phyloP scores from a whole-genome alignment of 2,888 invertebrate genomes.

The Rhagophthalmus giganteus region DNA sequence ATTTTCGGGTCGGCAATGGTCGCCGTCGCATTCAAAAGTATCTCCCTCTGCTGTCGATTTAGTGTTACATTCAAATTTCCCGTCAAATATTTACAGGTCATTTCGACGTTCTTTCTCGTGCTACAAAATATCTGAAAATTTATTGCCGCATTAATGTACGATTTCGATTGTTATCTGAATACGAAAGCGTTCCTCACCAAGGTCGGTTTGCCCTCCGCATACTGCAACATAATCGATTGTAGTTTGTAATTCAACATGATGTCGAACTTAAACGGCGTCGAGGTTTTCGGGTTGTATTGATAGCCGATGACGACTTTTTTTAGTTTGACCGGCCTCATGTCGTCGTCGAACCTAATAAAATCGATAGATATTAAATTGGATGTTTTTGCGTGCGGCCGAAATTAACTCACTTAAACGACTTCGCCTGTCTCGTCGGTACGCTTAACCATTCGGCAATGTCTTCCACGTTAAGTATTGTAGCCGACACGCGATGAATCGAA shows the following conservation, averaged over 20 bases:
- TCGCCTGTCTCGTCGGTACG: slow-evolving; percentile 55
- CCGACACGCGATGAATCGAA: slow-evolving; percentile 78
- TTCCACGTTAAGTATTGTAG: slow-evolving; percentile 76
- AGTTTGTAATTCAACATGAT: slow-evolving; percentile 76
- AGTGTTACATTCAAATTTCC: slow-evolving; percentile 62
- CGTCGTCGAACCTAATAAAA: slow-evolving; percentile 66
- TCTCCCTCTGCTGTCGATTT: slow-evolving; percentile 57
- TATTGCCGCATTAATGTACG: neutral
- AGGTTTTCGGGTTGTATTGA: slow-evolving; percentile 59
- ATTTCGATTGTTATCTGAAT: neutral
- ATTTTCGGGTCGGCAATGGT: slow-evolving; percentile 48
- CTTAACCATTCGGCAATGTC: slow-evolving; percentile 76
- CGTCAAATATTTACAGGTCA: slow-evolving; percentile 68
- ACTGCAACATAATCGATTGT: slow-evolving; percentile 66
- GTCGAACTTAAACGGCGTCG: slow-evolving; percentile 74
- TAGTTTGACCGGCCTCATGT: slow-evolving; percentile 73
- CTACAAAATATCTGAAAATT: slow-evolving; percentile 72
- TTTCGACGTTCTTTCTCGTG: slow-evolving; percentile 72
- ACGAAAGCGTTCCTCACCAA: slow-evolving; percentile 59
- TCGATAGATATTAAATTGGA: neutral
- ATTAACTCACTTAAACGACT: slow-evolving; percentile 58
- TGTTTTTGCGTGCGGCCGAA: neutral
- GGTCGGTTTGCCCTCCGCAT: slow-evolving; percentile 74
- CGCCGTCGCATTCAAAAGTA: slow-evolving; percentile 53
- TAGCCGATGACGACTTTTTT: slow-evolving; percentile 74